Evolutionary conservation across 2,888 invertebrate genomes (phyloP).

Genomic region (Galerucella nymphaeae): DNA sequence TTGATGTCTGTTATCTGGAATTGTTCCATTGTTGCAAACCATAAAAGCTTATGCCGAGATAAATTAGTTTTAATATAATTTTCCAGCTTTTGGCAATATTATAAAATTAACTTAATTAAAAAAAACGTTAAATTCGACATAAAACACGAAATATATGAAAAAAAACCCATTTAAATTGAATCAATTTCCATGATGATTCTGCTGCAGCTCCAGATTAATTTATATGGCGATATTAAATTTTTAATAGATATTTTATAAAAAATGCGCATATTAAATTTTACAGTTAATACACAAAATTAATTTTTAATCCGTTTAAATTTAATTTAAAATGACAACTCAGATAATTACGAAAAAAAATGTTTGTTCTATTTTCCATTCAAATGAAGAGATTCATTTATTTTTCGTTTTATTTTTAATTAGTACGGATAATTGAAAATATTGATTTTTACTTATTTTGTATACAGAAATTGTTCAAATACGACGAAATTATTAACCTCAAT

Average conservation of each 20-base stretch:
- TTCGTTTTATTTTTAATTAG: slow-evolving; percentile 34
- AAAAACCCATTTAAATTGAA: slow-evolving; percentile 21
- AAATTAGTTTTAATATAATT: neutral
- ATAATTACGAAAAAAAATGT: slow-evolving; percentile 36
- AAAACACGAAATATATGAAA: neutral
- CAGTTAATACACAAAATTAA: slow-evolving; percentile 37
- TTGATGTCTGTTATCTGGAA: neutral
- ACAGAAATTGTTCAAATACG: neutral
- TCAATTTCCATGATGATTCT: slow-evolving; percentile 28
- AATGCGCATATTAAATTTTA: slow-evolving; percentile 37
- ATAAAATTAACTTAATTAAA: neutral
- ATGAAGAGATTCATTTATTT: slow-evolving; percentile 33
- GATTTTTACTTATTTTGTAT: slow-evolving; percentile 15
- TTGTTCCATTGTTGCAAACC: neutral
- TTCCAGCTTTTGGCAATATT: neutral
- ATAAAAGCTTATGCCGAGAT: neutral
- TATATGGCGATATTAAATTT: slow-evolving; percentile 34
- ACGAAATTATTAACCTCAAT: neutral
- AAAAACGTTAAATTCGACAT: neutral
- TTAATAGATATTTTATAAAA: slow-evolving; percentile 36
- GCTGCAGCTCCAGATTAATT: slow-evolving; percentile 31
- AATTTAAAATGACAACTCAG: slow-evolving; percentile 39
- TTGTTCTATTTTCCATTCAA: slow-evolving; percentile 34
- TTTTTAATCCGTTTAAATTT: slow-evolving; percentile 37
- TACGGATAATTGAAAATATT: slow-evolving; percentile 32